Percentiles rank a stretch among this genome's conserved stretches.
These are phyloP conservation scores for Drosophila subquinaria DNA, from an alignment of 2,888 invertebrate genomes.

Conservation along the genomic window DNA sequence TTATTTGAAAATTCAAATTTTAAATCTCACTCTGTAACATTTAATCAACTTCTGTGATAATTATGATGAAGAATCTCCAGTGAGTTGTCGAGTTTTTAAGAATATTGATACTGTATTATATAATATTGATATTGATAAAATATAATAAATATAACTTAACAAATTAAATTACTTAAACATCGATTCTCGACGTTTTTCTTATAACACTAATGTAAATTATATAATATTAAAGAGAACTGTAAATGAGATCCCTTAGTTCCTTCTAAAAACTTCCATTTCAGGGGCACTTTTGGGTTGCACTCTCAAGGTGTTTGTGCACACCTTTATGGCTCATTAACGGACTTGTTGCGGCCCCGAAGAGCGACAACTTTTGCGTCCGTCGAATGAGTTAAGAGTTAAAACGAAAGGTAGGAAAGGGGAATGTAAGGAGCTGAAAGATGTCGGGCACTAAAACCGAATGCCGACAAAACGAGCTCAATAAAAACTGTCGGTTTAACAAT, in stretches of 20 bases:
- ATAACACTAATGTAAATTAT: too few species aligned
- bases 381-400: conserved; percentile 24
- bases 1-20: too few species aligned
- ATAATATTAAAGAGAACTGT: not conserved
- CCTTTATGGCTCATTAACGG: conserved; percentile 80
- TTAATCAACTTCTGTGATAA: too few species aligned
- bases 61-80: too few species aligned
- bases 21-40: too few species aligned
- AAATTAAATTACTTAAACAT: too few species aligned
- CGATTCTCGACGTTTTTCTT: too few species aligned
- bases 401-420: not conserved
- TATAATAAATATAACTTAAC: too few species aligned
- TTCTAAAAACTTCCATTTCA: conserved; percentile 10
- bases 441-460: conserved; percentile 48
- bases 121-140: too few species aligned
- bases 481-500: conserved; percentile 76
- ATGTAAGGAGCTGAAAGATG: conserved; percentile 19
- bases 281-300: conserved; percentile 10
- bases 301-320: conserved; percentile 55
- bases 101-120: too few species aligned
- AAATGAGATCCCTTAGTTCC: not conserved
- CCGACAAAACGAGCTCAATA: conserved; percentile 80
- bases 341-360: conserved; percentile 52
- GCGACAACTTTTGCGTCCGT: conserved; percentile 56
- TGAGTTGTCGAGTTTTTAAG: too few species aligned